Evolutionary conservation across 2,888 invertebrate genomes (phyloP), one percentile per base, ranked within the genome.

Genomic region (Ophioninae sp.): DNA sequence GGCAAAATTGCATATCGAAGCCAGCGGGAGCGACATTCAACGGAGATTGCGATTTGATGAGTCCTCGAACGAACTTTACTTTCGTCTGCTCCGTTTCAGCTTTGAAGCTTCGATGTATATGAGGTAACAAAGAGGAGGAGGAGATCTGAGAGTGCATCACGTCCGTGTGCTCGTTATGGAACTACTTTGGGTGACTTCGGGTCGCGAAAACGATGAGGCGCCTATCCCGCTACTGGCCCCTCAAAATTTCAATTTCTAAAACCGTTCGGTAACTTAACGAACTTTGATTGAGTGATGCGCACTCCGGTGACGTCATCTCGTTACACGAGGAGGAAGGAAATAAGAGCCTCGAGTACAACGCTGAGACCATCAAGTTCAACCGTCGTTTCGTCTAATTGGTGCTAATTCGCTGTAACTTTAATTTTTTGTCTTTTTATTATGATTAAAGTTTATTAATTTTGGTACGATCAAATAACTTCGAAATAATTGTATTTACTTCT

Each of bases 21-120:
- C 78, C 77, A 84, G 71, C 79, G 78, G 77, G 73, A 79, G 61
- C 73, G 65, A 68, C 81, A 81, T 84, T 84, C 83, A 79, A 75
- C 84, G 84, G 84, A 84, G 84, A 84, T 84, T 81, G 81, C 75
- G 71, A 81, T 79, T 84, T 84, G 81, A 84, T 84, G 84, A 84
- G 78, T 79, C 81, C 63, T 81, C 79, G 81, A 23, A 79, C 75
- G 58, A 59, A 56, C 58, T 79, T 79, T 65, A 69, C 69, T 44
- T 64, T 71, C 20, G 10, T 37, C 51, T 41, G 23, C 65, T 65
- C 75, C 41, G 22, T 67, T 68, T 56, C 64, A 75, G 74, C 73
- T 63, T 63, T 63, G 17, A 63, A 73, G 22, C 44, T 10, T 44
- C 61, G 61, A 44, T 41, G 22, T 73, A 61, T 73, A 44, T 13